These are phyloP conservation scores for Felis catus DNA, from an alignment of 2,113 vertebrate genomes.

Conservation along the genomic window DNA sequence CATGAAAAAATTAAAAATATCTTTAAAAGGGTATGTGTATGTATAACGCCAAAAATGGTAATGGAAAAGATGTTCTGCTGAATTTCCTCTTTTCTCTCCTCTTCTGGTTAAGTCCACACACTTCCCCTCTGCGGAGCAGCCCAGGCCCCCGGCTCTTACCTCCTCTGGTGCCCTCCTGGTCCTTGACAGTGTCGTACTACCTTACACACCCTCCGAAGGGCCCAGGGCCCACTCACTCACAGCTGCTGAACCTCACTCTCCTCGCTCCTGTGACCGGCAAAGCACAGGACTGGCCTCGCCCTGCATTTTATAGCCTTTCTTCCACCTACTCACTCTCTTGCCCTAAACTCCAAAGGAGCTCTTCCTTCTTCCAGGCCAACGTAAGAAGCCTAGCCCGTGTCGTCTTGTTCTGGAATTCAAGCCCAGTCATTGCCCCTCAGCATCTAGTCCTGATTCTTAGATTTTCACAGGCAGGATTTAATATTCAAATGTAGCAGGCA, in stretches of 20 bases:
- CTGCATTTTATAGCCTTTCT: neutral
- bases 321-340: neutral
- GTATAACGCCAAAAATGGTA: neutral
- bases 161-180: no score
- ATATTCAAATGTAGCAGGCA: neutral
- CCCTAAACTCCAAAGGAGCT: neutral
- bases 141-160: neutral
- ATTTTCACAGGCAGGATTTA: slow-evolving; percentile 42
- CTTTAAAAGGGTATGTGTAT: neutral
- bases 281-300: neutral
- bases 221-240: neutral
- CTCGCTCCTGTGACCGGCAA: neutral
- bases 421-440: neutral
- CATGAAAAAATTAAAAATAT: neutral
- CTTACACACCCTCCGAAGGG: neutral
- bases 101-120: neutral
- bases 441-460: neutral
- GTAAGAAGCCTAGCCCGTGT: neutral
- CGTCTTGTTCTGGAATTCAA: neutral
- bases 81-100: neutral
- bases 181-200: neutral
- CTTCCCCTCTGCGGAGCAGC: neutral
- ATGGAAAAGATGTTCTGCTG: neutral
- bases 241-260: neutral
- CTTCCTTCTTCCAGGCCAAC: neutral